phyloP scores from a whole-genome alignment of 1,140 invertebrate species.

The Ganaspis sp. region DNA sequence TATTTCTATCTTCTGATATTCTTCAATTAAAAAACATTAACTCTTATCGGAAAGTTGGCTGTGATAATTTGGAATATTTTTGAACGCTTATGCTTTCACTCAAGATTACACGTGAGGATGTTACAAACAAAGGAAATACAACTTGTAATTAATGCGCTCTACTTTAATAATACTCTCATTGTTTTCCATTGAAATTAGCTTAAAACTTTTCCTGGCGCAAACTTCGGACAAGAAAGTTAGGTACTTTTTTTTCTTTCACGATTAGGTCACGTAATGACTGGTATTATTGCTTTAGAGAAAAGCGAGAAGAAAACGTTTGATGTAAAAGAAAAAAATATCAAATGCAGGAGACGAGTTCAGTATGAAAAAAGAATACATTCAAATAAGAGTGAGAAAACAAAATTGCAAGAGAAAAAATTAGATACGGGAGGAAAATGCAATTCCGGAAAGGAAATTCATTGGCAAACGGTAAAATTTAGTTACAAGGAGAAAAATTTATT shows the following conservation, averaged over 20 bases:
- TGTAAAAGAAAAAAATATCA: too few species aligned
- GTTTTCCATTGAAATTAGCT: constrained; percentile 8
- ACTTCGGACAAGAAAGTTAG: neutral
- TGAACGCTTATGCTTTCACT: neutral
- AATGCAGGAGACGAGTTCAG: too few species aligned
- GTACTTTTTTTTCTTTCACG: neutral
- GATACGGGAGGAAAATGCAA: too few species aligned
- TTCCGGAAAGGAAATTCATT: too few species aligned
- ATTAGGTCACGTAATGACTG: neutral
- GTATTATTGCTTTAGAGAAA: neutral
- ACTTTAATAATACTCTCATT: constrained; percentile 22
- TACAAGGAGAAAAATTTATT: too few species aligned
- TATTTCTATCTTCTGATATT: neutral
- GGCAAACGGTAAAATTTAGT: too few species aligned
- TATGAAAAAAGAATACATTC: too few species aligned
- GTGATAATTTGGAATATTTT: neutral
- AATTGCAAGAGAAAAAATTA: too few species aligned
- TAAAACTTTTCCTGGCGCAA: neutral
- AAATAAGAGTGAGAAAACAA: too few species aligned
- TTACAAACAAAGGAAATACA: neutral
- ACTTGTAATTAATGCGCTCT: constrained; percentile 7
- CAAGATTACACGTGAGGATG: neutral
- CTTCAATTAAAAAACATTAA: neutral
- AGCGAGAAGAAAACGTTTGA: neutral
- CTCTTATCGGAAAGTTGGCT: neutral